Evolutionary conservation across 2,888 invertebrate species (phyloP), one percentile per base, ranked within the genome.

Genomic region (Agriotes lineatus): DNA sequence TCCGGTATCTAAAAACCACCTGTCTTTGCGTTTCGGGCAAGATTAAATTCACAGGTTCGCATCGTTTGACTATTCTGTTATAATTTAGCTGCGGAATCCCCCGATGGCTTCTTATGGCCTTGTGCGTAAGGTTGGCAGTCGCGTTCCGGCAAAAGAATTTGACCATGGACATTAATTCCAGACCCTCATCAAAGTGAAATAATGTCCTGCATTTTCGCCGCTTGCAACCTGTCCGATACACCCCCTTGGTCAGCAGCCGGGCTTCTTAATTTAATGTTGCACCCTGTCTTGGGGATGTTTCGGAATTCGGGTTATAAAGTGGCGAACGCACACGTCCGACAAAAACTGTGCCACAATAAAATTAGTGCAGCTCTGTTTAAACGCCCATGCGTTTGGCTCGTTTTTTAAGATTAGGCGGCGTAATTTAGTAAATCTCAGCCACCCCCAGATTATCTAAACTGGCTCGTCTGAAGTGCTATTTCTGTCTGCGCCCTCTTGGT

Each of bases 101-200:
- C 42, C 18, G 12, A 16, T 57, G 25, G 45, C 37, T 54, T 60
- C 60, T 64, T 59, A 52, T 63, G 50, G 16, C 64, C 59, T 54
- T 2, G 37, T 69, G 25, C 70, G 39, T 67, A 67, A 64, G 70
- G 67, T 58, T 61, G 45, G 64, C 60, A 67, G 52, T 70, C 56
- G 66, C 60, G 39, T 62, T 66, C 52, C 58, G 65, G 50, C 39
- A 69, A 58, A 73, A 74, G 74, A 72, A 72, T 78, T 76, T 76
- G 77, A 78, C 77, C 76, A 73, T 78, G 77, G 78, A 81, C 81
- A 81, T 82, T 81, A 82, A 82, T 82, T 82, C 79, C 71, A 74
- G 79, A 83, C 83, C 83, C 83, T 82, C 83, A 82, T 83, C 83
- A 83, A 80, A 76, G 76, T 78, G 78, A 80, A 80, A 80, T 81